phyloP scores from a whole-genome alignment of 92 coral and sea anemone genomes.

The Phymanthus crucifer region DNA sequence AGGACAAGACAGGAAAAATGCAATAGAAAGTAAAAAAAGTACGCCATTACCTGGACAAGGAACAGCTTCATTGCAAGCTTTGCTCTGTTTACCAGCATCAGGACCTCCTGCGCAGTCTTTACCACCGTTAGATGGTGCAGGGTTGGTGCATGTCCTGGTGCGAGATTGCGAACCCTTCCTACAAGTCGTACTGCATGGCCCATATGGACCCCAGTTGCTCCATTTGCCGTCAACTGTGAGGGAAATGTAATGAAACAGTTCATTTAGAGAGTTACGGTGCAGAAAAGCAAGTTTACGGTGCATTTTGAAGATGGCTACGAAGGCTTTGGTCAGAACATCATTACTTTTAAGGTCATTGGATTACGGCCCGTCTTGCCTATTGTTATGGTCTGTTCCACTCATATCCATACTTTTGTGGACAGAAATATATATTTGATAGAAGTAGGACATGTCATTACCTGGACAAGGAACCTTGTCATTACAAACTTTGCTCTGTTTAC shows the following conservation, averaged over 20 bases:
- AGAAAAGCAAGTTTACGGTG: too few species aligned
- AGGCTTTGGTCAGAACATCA: too few species aligned
- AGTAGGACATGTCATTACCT: conserved; percentile 5
- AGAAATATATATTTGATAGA: neutral
- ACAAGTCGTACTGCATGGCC: conserved; percentile 11
- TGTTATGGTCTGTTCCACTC: too few species aligned
- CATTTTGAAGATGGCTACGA: too few species aligned
- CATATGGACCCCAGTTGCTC: neutral
- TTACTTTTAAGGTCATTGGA: too few species aligned
- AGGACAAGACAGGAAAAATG: too few species aligned
- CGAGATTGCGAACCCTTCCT: conserved; percentile 7
- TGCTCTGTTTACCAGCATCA: conserved; percentile 8
- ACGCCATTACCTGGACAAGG: conserved; percentile 48
- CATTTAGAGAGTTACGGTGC: too few species aligned
- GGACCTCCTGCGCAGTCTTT: conserved; percentile 29
- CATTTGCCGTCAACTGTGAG: conserved; percentile 12
- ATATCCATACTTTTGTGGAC: neutral
- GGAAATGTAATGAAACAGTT: too few species aligned
- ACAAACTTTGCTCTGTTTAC: conserved; percentile 16
- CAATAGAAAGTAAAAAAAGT: neutral
- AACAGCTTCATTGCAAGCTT: conserved; percentile 24
- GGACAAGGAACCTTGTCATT: conserved; percentile 38
- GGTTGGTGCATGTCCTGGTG: conserved; percentile 15
- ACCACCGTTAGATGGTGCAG: conserved; percentile 36
- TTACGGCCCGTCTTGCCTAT: too few species aligned